Evolutionary conservation across 2,888 invertebrate genomes (phyloP).

Genomic region (Tetramorium bicarinatum): DNA sequence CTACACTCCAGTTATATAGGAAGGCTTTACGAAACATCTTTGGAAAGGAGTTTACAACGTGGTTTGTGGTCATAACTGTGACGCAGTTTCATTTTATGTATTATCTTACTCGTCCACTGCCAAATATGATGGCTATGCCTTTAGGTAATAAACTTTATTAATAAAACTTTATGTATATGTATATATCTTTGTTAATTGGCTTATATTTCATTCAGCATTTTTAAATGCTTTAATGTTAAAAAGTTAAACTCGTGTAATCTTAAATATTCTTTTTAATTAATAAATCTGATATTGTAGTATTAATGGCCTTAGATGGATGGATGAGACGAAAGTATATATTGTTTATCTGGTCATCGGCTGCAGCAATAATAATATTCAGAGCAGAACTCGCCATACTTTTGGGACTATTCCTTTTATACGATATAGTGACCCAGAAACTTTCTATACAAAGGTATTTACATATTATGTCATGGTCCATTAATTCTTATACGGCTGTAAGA

Average conservation of each 20-base stretch:
- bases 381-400: slow-evolving; percentile 95
- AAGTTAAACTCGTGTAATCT: neutral
- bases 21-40: slow-evolving; percentile 92
- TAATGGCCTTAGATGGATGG: slow-evolving; percentile 95
- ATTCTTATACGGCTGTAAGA: slow-evolving; percentile 72
- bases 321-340: slow-evolving; percentile 91
- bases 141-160: slow-evolving; percentile 89
- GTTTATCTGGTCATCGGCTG: slow-evolving; percentile 95
- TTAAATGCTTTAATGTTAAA: neutral
- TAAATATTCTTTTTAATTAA: slow-evolving; percentile 5
- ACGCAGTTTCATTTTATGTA: slow-evolving; percentile 99
- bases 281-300: slow-evolving; percentile 89
- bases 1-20: slow-evolving; percentile 91
- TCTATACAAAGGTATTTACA: slow-evolving; percentile 89
- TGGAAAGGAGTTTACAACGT: slow-evolving; percentile 92
- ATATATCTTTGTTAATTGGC: neutral
- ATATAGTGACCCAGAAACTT: slow-evolving; percentile 91
- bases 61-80: slow-evolving; percentile 94
- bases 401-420: slow-evolving; percentile 94
- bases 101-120: slow-evolving; percentile 97
- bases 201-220: neutral
- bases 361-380: slow-evolving; percentile 96
- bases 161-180: slow-evolving; percentile 28
- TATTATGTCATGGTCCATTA: slow-evolving; percentile 70
- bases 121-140: slow-evolving; percentile 97